A percentile compares a stretch with the other conserved stretches of the same genome.
These are phyloP conservation scores for Laticauda colubrina DNA, from an alignment of 2,113 vertebrate species.

Conservation along the genomic window DNA sequence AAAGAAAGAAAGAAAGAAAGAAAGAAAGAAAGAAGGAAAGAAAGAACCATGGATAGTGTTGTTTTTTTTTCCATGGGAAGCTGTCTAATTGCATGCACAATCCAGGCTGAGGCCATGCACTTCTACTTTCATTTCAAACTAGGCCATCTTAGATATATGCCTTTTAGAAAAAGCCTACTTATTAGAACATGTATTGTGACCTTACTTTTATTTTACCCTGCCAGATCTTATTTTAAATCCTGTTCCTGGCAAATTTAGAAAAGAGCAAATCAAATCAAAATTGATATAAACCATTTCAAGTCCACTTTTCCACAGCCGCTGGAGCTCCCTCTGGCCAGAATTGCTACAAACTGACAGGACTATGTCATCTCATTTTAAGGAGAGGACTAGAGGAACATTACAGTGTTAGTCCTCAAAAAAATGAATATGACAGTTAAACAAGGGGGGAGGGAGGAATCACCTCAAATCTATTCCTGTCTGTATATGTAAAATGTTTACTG, in stretches of 20 bases:
- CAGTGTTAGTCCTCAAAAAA: neutral
- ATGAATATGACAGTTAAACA: neutral
- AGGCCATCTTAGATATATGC: neutral
- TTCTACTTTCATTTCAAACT: neutral
- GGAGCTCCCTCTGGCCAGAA: neutral
- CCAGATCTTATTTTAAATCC: neutral
- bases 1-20: no score
- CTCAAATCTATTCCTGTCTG: neutral
- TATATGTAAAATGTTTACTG: neutral
- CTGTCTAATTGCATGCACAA: neutral
- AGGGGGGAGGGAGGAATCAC: neutral
- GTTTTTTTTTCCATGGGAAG: neutral
- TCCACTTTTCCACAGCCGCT: neutral
- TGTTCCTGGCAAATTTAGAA: neutral
- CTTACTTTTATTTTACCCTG: neutral
- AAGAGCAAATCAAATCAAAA: neutral
- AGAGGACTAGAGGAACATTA: neutral
- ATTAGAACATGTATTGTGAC: neutral
- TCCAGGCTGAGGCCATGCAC: neutral
- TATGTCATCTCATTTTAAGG: neutral
- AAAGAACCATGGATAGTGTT: neutral
- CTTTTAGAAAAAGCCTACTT: neutral
- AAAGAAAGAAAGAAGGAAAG: no score
- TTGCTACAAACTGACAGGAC: neutral
- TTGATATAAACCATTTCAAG: neutral